Percentiles rank a stretch among this genome's conserved stretches.
These are phyloP conservation scores for Cichladusa arquata DNA, from an alignment of 2,113 vertebrate species.

Conservation along the genomic window DNA sequence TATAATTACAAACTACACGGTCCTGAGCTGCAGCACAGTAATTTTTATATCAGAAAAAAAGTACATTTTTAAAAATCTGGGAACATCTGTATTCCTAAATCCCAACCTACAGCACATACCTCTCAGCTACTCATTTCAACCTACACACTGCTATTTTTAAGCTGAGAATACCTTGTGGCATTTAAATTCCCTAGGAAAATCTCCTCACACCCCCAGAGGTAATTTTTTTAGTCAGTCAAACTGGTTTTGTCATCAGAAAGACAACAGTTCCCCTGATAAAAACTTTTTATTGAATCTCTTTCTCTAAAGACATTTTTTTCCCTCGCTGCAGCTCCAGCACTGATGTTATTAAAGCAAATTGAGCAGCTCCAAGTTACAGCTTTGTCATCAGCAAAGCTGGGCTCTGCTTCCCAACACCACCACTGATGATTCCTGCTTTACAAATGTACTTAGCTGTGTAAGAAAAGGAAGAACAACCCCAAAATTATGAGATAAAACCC, in stretches of 20 bases:
- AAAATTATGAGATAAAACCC: background rate
- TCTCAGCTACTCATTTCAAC: constrained; percentile 54
- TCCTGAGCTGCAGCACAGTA: background rate
- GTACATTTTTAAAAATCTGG: background rate
- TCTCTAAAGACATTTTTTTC: background rate
- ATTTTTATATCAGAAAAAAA: constrained; percentile 53
- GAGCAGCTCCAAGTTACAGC: background rate
- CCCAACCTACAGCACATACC: constrained; percentile 34
- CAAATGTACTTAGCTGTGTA: fast-evolving
- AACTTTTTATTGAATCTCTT: background rate
- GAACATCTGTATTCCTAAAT: constrained; percentile 59
- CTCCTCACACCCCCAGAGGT: constrained; percentile 37
- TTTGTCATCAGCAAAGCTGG: background rate
- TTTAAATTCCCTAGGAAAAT: constrained; percentile 58
- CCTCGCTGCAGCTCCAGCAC: background rate
- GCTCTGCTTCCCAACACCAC: background rate
- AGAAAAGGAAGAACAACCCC: background rate
- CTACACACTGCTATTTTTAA: constrained; percentile 64
- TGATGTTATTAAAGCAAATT: background rate
- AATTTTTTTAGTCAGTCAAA: constrained; percentile 54
- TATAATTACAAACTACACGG: background rate
- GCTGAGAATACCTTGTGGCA: constrained; percentile 53
- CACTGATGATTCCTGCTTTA: background rate
- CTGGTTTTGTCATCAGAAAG: constrained; percentile 36
- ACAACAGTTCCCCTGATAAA: constrained; percentile 25